Conservation (phyloP, 2,113 vertebrate species). For the Labeo catla region DNA sequence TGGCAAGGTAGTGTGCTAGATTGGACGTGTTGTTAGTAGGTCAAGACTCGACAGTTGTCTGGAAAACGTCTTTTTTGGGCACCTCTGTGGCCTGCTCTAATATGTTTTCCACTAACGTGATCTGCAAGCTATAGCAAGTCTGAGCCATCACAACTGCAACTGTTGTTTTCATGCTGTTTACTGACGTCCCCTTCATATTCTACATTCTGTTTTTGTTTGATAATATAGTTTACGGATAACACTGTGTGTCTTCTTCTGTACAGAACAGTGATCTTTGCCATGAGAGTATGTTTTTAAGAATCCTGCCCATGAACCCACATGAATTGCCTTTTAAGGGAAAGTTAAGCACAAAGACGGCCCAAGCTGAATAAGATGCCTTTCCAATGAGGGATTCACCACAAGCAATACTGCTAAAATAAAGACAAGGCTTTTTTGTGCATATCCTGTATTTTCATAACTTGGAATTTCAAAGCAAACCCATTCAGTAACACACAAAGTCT, state of each 20-base stretch:
- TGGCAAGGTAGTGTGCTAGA: slow-evolving; percentile 39
- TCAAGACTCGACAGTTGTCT: slow-evolving; percentile 44
- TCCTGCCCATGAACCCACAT: slow-evolving; percentile 19
- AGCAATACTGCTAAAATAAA: slow-evolving; percentile 43
- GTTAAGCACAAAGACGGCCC: slow-evolving; percentile 19
- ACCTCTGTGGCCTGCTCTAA: slow-evolving; percentile 13
- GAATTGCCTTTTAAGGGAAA: slow-evolving; percentile 49
- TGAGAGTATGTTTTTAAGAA: slow-evolving; percentile 24
- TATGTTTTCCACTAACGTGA: slow-evolving; percentile 8
- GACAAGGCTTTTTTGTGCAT: slow-evolving; percentile 5
- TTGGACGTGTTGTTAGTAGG: slow-evolving; percentile 48
- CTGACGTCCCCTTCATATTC: neutral
- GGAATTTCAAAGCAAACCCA: neutral
- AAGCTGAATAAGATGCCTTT: slow-evolving; percentile 42
- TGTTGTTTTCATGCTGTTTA: neutral
- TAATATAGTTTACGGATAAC: neutral
- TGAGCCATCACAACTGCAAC: neutral
- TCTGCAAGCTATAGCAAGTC: neutral
- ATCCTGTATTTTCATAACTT: slow-evolving; percentile 18
- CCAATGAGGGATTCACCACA: slow-evolving; percentile 47
- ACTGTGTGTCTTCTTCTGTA: slow-evolving; percentile 10
- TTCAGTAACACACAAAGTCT: neutral
- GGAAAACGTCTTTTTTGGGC: slow-evolving; percentile 51
- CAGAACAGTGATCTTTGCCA: slow-evolving; percentile 19
- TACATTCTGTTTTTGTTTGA: neutral